These are phyloP conservation scores for Cotesia vestalis DNA, from an alignment of 1,140 invertebrate genomes.

Conservation along the genomic window DNA sequence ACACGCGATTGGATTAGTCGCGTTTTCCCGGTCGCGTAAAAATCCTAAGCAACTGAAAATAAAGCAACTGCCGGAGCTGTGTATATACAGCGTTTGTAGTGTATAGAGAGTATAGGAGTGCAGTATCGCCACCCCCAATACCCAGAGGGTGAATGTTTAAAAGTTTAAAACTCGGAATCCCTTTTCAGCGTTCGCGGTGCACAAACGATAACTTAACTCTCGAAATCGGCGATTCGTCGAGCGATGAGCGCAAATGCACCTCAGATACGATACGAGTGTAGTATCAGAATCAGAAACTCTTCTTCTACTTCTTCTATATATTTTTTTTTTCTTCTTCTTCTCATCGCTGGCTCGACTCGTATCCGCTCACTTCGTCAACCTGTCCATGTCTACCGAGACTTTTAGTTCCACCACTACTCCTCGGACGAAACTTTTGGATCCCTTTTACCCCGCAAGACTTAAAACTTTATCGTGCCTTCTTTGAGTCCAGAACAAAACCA, in stretches of 20 bases:
- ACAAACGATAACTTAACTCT: constrained; percentile 40
- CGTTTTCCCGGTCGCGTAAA: not conserved
- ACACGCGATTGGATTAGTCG: constrained; percentile 32
- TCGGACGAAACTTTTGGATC: constrained; percentile 31
- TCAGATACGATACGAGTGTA: constrained; percentile 30
- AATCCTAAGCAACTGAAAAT: constrained; percentile 18
- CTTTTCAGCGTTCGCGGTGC: constrained; percentile 30
- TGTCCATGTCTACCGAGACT: not conserved
- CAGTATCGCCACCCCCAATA: no score
- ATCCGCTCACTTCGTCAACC: not conserved
- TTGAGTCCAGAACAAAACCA: constrained; percentile 1
- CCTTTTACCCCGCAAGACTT: constrained; percentile 31
- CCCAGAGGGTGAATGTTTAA: constrained; percentile 13
- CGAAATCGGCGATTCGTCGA: constrained; percentile 38
- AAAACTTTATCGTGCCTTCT: constrained; percentile 37
- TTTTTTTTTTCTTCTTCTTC: not conserved
- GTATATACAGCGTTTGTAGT: no score
- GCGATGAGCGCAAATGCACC: constrained; percentile 34
- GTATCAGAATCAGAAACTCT: constrained; percentile 28
- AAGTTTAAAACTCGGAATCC: constrained; percentile 31
- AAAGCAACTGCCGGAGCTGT: constrained; percentile 4
- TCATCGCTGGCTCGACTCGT: no score
- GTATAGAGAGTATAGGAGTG: no score
- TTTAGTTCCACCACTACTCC: not conserved
- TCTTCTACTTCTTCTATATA: not conserved